Evolutionary conservation across 1,140 invertebrate species (phyloP).

Genomic region (Tetragonula clypearis): DNA sequence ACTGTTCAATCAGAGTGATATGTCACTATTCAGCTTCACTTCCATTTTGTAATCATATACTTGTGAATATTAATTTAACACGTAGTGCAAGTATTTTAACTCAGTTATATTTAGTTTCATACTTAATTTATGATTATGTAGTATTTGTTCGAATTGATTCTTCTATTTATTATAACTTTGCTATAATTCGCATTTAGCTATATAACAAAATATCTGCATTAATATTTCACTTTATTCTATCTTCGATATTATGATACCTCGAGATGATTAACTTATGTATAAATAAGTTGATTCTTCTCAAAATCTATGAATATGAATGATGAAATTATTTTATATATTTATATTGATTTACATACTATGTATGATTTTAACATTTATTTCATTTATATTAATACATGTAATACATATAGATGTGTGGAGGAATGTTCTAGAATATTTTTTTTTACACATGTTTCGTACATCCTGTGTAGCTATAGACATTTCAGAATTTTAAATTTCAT

Average conservation of each 20-base stretch:
- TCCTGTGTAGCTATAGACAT: conserved; percentile 5
- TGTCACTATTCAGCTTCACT: not conserved
- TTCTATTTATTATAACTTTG: not conserved
- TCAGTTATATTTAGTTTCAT: not conserved
- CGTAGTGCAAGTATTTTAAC: not conserved
- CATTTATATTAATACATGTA: not conserved
- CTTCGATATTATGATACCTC: not conserved
- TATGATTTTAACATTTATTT: not conserved
- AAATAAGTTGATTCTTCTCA: not conserved
- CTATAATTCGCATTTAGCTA: not conserved
- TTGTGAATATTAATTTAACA: not conserved
- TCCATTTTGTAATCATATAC: not conserved
- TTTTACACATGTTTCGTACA: conserved; percentile 5
- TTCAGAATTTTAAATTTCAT: conserved; percentile 7
- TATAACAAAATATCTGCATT: not conserved
- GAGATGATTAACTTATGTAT: not conserved
- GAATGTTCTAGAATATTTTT: conserved; percentile 42
- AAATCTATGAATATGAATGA: not conserved
- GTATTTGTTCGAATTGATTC: not conserved
- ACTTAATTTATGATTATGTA: no score
- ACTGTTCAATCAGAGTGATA: not conserved
- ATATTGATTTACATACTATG: no score
- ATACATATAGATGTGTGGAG: not conserved
- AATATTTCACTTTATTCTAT: not conserved
- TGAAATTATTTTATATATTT: not conserved